Conservation (phyloP, 2,113 vertebrate genomes). For the Cricetomys ansorgei region DNA sequence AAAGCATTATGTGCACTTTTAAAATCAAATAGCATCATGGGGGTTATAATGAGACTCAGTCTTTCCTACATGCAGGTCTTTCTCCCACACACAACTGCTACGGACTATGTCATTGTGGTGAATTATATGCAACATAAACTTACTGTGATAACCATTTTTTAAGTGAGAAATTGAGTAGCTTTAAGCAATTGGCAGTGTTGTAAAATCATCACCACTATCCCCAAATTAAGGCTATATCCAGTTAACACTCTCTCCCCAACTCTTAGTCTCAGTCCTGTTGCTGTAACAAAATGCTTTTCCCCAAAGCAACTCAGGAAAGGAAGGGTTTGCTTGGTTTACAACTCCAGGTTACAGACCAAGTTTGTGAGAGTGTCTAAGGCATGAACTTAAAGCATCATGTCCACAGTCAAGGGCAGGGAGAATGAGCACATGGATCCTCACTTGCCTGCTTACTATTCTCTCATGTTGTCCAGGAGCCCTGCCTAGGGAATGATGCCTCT, state of each 20-base stretch:
- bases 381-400: not conserved
- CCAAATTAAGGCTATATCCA: not conserved
- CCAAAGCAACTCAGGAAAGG: not conserved
- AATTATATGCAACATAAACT: not conserved
- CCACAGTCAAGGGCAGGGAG: not conserved
- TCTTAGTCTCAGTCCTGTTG: not conserved
- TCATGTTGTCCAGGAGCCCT: not conserved
- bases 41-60: not conserved
- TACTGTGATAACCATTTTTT: not conserved
- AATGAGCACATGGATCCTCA: not conserved
- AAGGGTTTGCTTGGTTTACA: not conserved
- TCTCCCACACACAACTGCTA: not conserved
- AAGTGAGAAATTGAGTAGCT: not conserved
- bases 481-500: not conserved
- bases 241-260: fast-evolving
- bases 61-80: not conserved
- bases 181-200: not conserved
- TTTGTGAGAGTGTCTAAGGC: too few species aligned
- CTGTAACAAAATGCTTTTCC: not conserved
- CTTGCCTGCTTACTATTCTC: not conserved
- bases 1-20: not conserved
- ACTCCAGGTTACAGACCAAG: too few species aligned
- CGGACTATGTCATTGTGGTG: not conserved
- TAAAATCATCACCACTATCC: too few species aligned
- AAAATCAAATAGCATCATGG: not conserved